phyloP scores from a whole-genome alignment of 2,888 invertebrate species.

The Drosophila borborema region DNA sequence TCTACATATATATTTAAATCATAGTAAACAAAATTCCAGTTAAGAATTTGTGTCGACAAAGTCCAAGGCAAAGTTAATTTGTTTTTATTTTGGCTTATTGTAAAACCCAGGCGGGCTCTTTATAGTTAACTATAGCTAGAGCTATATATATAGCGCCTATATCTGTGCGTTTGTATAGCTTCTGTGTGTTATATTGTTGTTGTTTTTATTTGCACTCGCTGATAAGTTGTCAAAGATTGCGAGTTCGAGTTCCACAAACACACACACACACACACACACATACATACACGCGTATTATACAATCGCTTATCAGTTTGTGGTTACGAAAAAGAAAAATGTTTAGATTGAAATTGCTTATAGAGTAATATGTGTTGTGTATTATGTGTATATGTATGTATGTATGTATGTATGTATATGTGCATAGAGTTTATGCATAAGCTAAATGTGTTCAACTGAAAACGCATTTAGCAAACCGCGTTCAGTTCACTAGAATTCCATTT shows the following conservation, averaged over 20 bases:
- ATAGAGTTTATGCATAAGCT: background rate
- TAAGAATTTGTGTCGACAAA: slow-evolving; percentile 34
- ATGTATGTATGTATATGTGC: background rate
- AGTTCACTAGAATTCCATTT: slow-evolving; percentile 34
- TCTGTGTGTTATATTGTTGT: slow-evolving; percentile 2
- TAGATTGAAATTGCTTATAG: slow-evolving; percentile 24
- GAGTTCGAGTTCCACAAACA: slow-evolving; percentile 10
- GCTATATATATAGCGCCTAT: background rate
- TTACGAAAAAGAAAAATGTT: slow-evolving; percentile 23
- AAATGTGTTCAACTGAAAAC: background rate
- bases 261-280: background rate
- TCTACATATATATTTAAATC: slow-evolving; percentile 4
- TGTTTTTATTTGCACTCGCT: slow-evolving; percentile 32
- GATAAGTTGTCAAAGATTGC: slow-evolving; percentile 55
- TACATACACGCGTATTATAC: slow-evolving; percentile 29
- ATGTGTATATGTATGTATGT: background rate
- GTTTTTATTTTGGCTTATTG: background rate
- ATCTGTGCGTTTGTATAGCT: slow-evolving; percentile 20
- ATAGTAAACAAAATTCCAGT: slow-evolving; percentile 9
- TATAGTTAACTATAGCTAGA: background rate
- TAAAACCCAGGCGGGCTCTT: background rate
- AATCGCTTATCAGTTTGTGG: slow-evolving; percentile 55
- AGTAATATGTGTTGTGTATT: background rate
- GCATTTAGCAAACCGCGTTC: slow-evolving; percentile 13
- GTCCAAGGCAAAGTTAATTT: slow-evolving; percentile 23